Conservation (phyloP, 2,888 invertebrate species). For the Eutolmus rufibarbis region DNA sequence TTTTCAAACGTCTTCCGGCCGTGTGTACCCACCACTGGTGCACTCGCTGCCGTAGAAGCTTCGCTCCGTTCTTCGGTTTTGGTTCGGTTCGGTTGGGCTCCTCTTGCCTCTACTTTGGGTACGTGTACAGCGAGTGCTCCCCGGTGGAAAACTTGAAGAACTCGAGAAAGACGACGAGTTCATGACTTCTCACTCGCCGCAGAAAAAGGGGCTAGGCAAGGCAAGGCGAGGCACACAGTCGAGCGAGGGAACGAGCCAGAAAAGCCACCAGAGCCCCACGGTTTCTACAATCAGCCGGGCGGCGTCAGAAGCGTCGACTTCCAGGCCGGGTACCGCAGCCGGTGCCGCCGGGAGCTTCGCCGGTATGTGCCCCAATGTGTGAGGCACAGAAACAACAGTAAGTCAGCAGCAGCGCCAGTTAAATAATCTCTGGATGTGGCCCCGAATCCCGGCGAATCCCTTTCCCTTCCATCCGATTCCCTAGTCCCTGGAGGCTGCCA, state of each 20-base stretch:
- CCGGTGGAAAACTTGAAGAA: constrained; percentile 13
- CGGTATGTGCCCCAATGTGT: not conserved
- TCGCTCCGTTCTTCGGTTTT: not conserved
- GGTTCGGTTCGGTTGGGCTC: not conserved
- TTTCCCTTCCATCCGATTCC: not conserved
- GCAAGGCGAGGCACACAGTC: not conserved
- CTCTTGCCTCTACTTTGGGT: not conserved
- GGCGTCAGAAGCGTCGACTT: not conserved
- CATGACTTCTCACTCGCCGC: not conserved
- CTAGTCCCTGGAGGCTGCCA: not conserved
- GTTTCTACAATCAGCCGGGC: not conserved
- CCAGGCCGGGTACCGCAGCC: not conserved
- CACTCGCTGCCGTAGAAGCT: not conserved
- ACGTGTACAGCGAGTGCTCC: constrained; percentile 2
- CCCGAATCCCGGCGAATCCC: not conserved
- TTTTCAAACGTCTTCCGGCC: not conserved
- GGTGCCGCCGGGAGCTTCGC: not conserved
- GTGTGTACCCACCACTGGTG: constrained; percentile 16
- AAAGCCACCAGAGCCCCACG: not conserved
- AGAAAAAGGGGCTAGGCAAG: not conserved
- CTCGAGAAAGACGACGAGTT: constrained; percentile 33
- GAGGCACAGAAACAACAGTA: not conserved
- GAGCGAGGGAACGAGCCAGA: not conserved
- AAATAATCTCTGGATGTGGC: not conserved
- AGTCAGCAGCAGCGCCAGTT: constrained; percentile 17